Evolutionary conservation across 1,140 invertebrate species (phyloP).

Genomic region (Apis dorsata): DNA sequence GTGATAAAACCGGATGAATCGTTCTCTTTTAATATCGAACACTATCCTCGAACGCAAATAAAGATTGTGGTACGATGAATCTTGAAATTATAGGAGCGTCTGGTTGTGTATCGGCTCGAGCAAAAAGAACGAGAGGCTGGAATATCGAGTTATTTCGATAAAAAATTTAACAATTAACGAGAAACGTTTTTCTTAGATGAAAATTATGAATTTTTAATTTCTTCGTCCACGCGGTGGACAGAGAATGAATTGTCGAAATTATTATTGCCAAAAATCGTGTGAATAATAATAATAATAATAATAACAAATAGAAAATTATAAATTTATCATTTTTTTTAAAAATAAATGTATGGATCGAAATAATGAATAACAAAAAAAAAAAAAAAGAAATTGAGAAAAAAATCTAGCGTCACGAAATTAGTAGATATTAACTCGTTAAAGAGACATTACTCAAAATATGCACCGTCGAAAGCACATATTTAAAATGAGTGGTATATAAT

Average conservation of each 20-base stretch:
- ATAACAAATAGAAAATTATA: too few relatives aligned
- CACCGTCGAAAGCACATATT: background rate
- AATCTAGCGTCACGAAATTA: background rate
- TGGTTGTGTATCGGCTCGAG: background rate
- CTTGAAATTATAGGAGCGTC: slow-evolving; percentile 27
- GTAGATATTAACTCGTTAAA: background rate
- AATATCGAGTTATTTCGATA: too few relatives aligned
- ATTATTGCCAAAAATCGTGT: too few relatives aligned
- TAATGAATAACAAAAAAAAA: background rate
- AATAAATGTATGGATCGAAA: too few relatives aligned
- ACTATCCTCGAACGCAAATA: slow-evolving; percentile 50
- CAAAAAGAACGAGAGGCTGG: background rate
- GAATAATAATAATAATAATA: too few relatives aligned
- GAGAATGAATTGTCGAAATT: too few relatives aligned
- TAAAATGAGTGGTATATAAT: slow-evolving; percentile 21
- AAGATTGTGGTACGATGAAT: slow-evolving; percentile 53
- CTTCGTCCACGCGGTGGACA: too few relatives aligned
- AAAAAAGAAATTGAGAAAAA: background rate
- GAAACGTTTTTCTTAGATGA: too few relatives aligned
- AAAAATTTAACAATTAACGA: too few relatives aligned
- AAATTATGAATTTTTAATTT: too few relatives aligned
- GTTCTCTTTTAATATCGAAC: slow-evolving; percentile 63
- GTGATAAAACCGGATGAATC: slow-evolving; percentile 62
- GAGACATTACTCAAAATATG: background rate
- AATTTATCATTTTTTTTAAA: too few relatives aligned